Evolutionary conservation across 2,888 invertebrate species (phyloP).

Genomic region (Ochropacha duplaris): DNA sequence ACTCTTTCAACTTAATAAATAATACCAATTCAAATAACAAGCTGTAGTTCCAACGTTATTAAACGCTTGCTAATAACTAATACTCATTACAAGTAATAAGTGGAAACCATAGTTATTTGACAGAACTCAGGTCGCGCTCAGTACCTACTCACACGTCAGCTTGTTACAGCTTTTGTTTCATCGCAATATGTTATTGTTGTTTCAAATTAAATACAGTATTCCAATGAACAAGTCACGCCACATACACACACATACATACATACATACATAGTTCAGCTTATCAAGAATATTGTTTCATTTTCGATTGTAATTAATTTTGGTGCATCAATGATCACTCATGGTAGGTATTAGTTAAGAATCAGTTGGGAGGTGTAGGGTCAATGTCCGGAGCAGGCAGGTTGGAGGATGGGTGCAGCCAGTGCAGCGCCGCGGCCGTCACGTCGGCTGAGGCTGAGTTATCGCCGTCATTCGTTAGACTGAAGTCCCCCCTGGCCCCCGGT

Average conservation of each 20-base stretch:
- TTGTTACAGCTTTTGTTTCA: not conserved
- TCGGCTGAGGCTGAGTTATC: slow-evolving; percentile 25
- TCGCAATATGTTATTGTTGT: not conserved
- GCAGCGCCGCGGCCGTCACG: not conserved
- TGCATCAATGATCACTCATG: not conserved
- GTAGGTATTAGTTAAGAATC: not conserved
- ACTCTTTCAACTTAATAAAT: not conserved
- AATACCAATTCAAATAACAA: not conserved
- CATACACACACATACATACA: not conserved
- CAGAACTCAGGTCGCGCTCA: not conserved
- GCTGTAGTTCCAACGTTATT: not conserved
- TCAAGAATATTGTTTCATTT: not conserved
- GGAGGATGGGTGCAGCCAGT: not conserved
- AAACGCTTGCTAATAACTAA: not conserved
- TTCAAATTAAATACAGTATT: not conserved
- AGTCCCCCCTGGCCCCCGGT: slow-evolving; percentile 4
- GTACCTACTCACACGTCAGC: not conserved
- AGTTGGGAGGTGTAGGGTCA: not conserved
- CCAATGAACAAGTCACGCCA: not conserved
- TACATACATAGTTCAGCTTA: no score
- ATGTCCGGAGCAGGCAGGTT: not conserved
- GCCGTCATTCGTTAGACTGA: slow-evolving; percentile 30
- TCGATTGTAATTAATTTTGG: not conserved
- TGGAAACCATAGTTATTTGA: not conserved
- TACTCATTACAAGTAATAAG: not conserved